These are phyloP conservation scores for Calliopum simillimum DNA, from an alignment of 2,888 invertebrate genomes.

Conservation along the genomic window DNA sequence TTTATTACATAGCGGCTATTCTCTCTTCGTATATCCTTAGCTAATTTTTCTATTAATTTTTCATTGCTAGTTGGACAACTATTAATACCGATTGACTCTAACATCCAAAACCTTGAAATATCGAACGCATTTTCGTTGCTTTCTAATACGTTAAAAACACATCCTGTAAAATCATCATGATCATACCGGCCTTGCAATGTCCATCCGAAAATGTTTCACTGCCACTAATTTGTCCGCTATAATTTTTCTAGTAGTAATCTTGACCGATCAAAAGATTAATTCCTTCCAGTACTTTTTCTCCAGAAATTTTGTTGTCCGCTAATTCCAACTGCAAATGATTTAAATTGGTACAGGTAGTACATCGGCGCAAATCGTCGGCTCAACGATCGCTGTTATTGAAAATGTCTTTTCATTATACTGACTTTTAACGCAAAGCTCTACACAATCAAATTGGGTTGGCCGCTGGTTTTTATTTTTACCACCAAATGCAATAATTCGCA, in stretches of 20 bases:
- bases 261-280: slow-evolving; percentile 42
- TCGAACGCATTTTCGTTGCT: slow-evolving; percentile 8
- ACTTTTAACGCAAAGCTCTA: slow-evolving; percentile 35
- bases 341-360: slow-evolving; percentile 31
- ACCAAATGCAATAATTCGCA: slow-evolving; percentile 40
- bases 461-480: slow-evolving; percentile 27
- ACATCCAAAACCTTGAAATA: slow-evolving; percentile 33
- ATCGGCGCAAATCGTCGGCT: slow-evolving; percentile 36
- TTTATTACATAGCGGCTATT: slow-evolving; percentile 31
- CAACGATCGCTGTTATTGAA: slow-evolving; percentile 34
- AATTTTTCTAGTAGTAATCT: slow-evolving; percentile 41
- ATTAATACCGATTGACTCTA: slow-evolving; percentile 39
- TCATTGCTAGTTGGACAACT: slow-evolving; percentile 9
- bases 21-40: slow-evolving; percentile 24
- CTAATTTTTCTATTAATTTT: slow-evolving; percentile 27
- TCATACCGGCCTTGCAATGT: slow-evolving; percentile 26
- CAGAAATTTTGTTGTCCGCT: slow-evolving; percentile 30
- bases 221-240: slow-evolving; percentile 35
- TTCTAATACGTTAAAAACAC: slow-evolving; percentile 19
- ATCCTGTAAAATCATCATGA: not conserved
- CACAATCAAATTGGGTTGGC: slow-evolving; percentile 23
- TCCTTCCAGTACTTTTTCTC: slow-evolving; percentile 18
- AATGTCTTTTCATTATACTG: slow-evolving; percentile 33
- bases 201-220: slow-evolving; percentile 39
- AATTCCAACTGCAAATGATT: slow-evolving; percentile 27